Conservation (phyloP, 1,140 invertebrate species). For the Tetraneura akinire region DNA sequence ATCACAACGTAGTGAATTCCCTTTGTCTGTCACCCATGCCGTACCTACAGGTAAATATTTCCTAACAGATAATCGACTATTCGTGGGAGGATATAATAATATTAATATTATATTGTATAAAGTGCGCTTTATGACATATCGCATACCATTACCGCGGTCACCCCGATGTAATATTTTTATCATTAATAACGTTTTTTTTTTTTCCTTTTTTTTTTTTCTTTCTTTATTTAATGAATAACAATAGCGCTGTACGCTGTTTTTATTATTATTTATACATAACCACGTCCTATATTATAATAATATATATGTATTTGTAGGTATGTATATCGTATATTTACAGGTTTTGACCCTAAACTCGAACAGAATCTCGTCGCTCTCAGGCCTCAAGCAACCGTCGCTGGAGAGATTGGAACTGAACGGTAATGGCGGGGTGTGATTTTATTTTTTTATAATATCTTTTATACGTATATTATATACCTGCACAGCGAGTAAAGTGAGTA, state of each 20-base stretch:
- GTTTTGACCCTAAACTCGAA: conserved; percentile 47
- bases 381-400: conserved; percentile 31
- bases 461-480: neutral
- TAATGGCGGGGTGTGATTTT: conserved; percentile 39
- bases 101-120: too few species aligned
- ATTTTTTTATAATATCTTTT: too few species aligned
- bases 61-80: conserved; percentile 23
- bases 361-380: conserved; percentile 31
- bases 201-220: neutral
- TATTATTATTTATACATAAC: conserved; percentile 11
- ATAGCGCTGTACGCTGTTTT: neutral
- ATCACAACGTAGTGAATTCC: conserved; percentile 21
- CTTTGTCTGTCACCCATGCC: conserved; percentile 28
- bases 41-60: conserved; percentile 31
- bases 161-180: neutral
- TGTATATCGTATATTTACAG: conserved; percentile 12
- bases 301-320: too few species aligned
- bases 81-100: conserved; percentile 39
- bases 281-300: too few species aligned
- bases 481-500: too few species aligned
- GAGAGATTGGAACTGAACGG: conserved; percentile 42
- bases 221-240: neutral
- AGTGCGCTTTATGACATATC: neutral
- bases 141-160: conserved; percentile 7
- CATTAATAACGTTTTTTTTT: conserved; percentile 44